Evolutionary conservation across 2,113 vertebrate genomes (phyloP), one percentile per base, ranked within the genome.

Genomic region (Excalfactoria chinensis): DNA sequence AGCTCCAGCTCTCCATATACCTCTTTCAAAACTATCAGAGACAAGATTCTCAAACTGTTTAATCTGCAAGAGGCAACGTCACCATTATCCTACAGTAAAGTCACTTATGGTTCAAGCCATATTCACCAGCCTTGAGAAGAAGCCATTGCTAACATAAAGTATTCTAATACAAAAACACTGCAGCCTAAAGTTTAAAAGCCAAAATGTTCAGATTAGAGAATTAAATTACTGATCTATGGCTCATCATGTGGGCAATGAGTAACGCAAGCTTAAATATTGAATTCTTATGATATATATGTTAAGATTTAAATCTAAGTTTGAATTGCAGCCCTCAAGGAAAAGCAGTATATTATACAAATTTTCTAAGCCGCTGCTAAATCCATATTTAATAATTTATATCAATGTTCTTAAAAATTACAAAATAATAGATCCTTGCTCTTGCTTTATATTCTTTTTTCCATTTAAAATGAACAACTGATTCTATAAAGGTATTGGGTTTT

Each of bases 291-390:
- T 5, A 4, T 16, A 48, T 9, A 5, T 9, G 9, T 26, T 53
- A 70, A 14, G 15, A 5, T 32, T 85, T 60, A 44, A 86, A 86
- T 35, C 80, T n/a, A 74, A 56, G 60, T 86, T 85, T 89, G 84
- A 94, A 94, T 58, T 86, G 73, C 53, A 91, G 70, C 69, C 86
- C 34, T 64, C 43, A 11, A 13, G 21, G 69, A 91, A 86, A 90
- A 86, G n/a, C 28, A 51, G 40, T 41, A 95, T 28, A 82, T 41
- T 66, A 5, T 58, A 13, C 79, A 35, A 20, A 58, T 92, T 76
- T 97, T 95, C 93, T 77, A 90, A 93, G 85, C 34, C 95, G 91
- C 30, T 88, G 90, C 53, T 93, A 77, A 95, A 93, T 93, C 80
- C 32, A 34, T 71, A 95, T 92, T 64, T 69, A 30, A 34, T 69